These are phyloP conservation scores for Solenodon paradoxus DNA, from an alignment of 2,113 vertebrate genomes.

Conservation along the genomic window DNA sequence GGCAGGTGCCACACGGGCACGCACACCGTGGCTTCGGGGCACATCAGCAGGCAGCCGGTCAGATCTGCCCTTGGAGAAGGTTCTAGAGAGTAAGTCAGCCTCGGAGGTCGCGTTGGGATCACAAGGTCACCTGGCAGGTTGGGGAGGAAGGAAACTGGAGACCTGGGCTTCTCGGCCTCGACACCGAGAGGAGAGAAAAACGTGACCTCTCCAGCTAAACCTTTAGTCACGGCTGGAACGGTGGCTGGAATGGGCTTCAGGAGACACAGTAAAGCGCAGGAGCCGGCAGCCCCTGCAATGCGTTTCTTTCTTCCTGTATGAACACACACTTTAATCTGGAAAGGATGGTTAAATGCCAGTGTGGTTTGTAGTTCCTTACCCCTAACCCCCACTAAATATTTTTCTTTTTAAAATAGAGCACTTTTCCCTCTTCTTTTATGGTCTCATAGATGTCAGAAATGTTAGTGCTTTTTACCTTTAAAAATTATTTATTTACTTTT, in stretches of 20 bases:
- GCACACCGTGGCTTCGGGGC: too few relatives aligned
- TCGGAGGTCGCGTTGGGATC: too few relatives aligned
- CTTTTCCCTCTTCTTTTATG: background rate
- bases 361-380: background rate
- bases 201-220: accelerated
- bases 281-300: too few relatives aligned
- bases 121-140: background rate
- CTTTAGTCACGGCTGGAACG: too few relatives aligned
- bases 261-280: too few relatives aligned
- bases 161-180: background rate
- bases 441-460: background rate
- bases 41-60: too few relatives aligned
- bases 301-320: background rate
- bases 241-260: too few relatives aligned
- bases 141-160: background rate
- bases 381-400: background rate
- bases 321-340: background rate
- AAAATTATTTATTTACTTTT: too few relatives aligned
- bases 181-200: background rate
- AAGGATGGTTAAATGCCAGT: background rate
- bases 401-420: background rate
- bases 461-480: too few relatives aligned
- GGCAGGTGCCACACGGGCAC: too few relatives aligned
- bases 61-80: too few relatives aligned
- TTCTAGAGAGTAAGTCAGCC: background rate